Percentiles rank a stretch among this genome's conserved stretches.
Evolutionary conservation across 2,797 vertebrate genomes (phyloP).

Genomic region (Falco columbarius): DNA sequence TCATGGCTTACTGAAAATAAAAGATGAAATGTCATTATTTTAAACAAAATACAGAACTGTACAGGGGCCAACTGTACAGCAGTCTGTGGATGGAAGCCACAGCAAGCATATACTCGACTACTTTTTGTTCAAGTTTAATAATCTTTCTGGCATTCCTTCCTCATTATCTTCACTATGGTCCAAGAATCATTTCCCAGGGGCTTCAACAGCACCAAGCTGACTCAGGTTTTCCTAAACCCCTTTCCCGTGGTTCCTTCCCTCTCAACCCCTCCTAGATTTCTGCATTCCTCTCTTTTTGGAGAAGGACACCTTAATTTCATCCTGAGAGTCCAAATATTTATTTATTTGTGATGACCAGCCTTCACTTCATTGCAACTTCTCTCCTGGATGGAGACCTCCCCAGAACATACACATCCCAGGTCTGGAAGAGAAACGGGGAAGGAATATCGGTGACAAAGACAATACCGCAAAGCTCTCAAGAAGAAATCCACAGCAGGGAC

Average conservation of each 20-base stretch:
- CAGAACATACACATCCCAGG: not conserved
- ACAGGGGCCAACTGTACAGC: not conserved
- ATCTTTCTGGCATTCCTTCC: not conserved
- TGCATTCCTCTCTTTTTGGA: not conserved
- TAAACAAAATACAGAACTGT: not conserved
- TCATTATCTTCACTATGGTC: not conserved
- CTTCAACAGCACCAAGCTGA: not conserved
- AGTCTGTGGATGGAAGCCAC: not conserved
- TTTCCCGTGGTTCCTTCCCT: not conserved
- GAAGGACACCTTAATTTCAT: not conserved
- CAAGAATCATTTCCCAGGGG: not conserved
- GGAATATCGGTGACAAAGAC: rapidly evolving
- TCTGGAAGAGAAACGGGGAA: not conserved
- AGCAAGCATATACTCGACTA: not conserved
- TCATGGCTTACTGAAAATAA: not conserved
- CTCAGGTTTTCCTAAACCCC: not conserved
- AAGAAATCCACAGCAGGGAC: not conserved
- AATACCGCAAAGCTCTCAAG: not conserved
- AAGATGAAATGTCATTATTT: not conserved
- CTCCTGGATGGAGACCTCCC: rapidly evolving
- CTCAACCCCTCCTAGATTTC: not conserved
- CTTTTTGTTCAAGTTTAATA: not conserved
- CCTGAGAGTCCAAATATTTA: not conserved
- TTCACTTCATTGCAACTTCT: not conserved
- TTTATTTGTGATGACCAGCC: not conserved